phyloP scores from a whole-genome alignment of 2,797 vertebrate genomes.

The Muscicapa striata region DNA sequence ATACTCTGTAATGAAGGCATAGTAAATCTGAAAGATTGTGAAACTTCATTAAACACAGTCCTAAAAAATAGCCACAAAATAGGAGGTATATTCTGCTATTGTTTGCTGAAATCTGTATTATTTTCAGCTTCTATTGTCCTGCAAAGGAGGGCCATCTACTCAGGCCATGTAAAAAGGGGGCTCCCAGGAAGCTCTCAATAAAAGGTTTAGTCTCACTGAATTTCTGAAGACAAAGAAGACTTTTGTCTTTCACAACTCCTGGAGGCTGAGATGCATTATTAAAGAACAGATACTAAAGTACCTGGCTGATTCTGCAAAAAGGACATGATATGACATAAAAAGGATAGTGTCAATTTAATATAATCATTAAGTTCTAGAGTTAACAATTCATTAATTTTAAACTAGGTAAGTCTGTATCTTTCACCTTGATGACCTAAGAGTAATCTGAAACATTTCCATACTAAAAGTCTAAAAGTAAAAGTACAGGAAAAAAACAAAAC shows the following conservation, averaged over 20 bases:
- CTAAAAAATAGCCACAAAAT: background rate
- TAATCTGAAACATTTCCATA: background rate
- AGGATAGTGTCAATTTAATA: background rate
- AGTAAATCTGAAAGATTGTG: background rate
- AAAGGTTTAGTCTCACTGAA: background rate
- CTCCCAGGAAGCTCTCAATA: background rate
- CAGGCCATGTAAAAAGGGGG: background rate
- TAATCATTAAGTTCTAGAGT: background rate
- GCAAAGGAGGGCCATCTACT: background rate
- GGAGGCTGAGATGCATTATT: background rate
- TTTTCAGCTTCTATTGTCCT: background rate
- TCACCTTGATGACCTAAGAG: background rate
- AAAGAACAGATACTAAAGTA: background rate
- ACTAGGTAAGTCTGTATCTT: background rate
- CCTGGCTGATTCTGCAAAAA: background rate
- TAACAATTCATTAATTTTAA: slow-evolving; percentile 24
- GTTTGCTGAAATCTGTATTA: background rate
- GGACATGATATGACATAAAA: background rate
- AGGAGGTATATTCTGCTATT: background rate
- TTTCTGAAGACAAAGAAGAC: background rate
- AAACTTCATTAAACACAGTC: background rate
- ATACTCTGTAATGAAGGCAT: background rate
- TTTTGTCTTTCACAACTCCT: background rate
- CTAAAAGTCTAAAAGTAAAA: background rate
- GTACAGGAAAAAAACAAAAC: background rate